phyloP scores from a whole-genome alignment of 2,797 vertebrate genomes.

The Acomys russatus region DNA sequence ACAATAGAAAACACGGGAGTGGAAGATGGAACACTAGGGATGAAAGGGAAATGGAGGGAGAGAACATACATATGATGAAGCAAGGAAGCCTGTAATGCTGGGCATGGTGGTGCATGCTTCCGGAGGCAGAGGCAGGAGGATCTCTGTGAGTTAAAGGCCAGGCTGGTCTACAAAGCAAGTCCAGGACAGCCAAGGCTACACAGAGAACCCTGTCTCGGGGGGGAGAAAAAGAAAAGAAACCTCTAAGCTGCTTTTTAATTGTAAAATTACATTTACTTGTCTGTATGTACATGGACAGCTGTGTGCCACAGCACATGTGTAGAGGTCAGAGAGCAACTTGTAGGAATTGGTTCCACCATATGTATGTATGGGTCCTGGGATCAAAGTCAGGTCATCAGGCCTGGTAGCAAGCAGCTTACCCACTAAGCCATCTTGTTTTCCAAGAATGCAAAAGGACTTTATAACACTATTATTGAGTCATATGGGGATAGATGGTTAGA shows the following conservation, averaged over 20 bases:
- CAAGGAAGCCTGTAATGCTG: background rate
- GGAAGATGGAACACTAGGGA: background rate
- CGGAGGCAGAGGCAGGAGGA: too few relatives aligned
- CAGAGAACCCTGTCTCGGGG: too few relatives aligned
- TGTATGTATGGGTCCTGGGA: background rate
- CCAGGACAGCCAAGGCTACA: too few relatives aligned
- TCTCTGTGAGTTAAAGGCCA: too few relatives aligned
- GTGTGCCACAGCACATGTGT: background rate
- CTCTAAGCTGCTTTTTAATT: background rate
- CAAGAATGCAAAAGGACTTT: background rate
- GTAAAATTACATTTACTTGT: background rate
- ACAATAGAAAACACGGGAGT: background rate
- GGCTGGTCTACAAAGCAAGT: too few relatives aligned
- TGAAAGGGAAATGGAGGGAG: background rate
- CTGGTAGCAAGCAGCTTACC: background rate
- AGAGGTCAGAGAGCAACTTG: background rate
- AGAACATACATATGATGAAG: background rate
- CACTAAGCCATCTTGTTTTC: background rate
- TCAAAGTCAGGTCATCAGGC: background rate
- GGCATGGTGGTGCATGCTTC: too few relatives aligned
- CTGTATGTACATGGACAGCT: background rate
- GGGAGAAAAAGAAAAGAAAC: background rate
- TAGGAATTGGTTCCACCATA: background rate
- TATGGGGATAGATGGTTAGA: background rate
- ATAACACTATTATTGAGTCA: background rate